A percentile compares a stretch with the other conserved stretches of the same genome.
phyloP scores from a whole-genome alignment of 2,113 vertebrate species.

The Lontra canadensis region DNA sequence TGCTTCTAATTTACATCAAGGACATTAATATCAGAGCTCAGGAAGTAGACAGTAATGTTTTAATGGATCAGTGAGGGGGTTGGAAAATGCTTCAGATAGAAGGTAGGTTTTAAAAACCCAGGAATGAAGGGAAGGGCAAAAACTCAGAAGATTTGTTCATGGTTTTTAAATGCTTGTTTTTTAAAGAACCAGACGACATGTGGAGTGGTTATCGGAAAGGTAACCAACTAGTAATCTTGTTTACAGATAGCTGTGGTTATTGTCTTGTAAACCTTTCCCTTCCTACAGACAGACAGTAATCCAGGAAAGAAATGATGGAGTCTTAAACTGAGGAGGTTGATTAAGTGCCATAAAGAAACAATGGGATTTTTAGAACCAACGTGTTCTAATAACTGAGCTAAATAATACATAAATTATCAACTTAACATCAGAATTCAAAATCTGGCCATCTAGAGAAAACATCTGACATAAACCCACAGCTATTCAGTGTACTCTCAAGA shows the following conservation, averaged over 20 bases:
- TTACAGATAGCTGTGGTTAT: not conserved
- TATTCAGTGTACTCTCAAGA: not conserved
- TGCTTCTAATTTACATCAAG: not conserved
- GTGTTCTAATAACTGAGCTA: not conserved
- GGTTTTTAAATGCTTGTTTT: not conserved
- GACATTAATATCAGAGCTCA: not conserved
- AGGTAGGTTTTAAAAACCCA: not conserved
- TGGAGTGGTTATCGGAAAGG: not conserved
- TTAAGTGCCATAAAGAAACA: not conserved
- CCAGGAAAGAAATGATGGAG: not conserved
- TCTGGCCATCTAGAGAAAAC: not conserved
- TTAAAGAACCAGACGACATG: not conserved
- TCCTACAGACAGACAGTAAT: not conserved
- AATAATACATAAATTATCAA: not conserved
- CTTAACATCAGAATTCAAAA: constrained; percentile 19
- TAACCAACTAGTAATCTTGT: not conserved
- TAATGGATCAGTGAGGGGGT: not conserved
- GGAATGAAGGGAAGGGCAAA: not conserved
- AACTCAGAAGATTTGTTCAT: not conserved
- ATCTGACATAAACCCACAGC: not conserved
- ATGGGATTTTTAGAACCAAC: not conserved
- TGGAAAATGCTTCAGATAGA: not conserved
- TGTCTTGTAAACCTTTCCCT: not conserved
- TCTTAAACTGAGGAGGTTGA: not conserved
- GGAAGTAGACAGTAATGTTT: not conserved